Evolutionary conservation across 2,888 invertebrate genomes (phyloP), one percentile per base, ranked within the genome.

Genomic region (Trisateles emortualis): DNA sequence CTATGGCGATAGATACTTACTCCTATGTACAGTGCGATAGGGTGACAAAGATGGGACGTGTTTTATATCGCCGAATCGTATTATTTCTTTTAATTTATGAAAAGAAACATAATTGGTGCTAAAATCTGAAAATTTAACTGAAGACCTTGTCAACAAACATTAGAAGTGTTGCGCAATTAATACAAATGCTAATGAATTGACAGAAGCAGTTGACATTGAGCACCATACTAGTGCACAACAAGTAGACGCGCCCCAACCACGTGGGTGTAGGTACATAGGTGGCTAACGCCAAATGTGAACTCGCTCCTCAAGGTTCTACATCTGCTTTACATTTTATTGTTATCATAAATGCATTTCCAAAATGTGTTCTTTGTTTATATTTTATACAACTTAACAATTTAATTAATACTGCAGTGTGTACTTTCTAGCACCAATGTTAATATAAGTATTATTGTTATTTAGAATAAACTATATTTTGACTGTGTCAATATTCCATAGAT

Each of bases 131-230:
- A 16, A 16, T n/a, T 17, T 2, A 19, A 2, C 5, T 3, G 3
- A 33, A 33, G n/a, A 38, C 4, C 4, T 24, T 13, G 36, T n/a
- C 26, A 24, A 30, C 22, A 32, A 19, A 16, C 16, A 16, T 46
- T 40, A 48, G 22, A 14, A 19, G 29, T 24, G 33, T 41, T 29
- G 8, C 19, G 1, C 11, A 16, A 11, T 22, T 6, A n/a, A 14
- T 22, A 33, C n/a, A n/a, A n/a, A n/a, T n/a, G n/a, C n/a, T n/a
- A 33, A 16, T 17, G 36, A 19, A 11, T 5, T 22, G 22, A 39
- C 9, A 39, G 10, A 39, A 43, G 24, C 40, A 38, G 72, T 57
- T 64, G 65, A 52, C 72, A 72, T 70, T 70, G 70, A 58, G 51
- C 32, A 47, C 59, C 59, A 43, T 61, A 50, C 33, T 33, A 24